These are phyloP conservation scores for Drosophila sp. DNA, from an alignment of 1,140 invertebrate genomes.

Conservation along the genomic window DNA sequence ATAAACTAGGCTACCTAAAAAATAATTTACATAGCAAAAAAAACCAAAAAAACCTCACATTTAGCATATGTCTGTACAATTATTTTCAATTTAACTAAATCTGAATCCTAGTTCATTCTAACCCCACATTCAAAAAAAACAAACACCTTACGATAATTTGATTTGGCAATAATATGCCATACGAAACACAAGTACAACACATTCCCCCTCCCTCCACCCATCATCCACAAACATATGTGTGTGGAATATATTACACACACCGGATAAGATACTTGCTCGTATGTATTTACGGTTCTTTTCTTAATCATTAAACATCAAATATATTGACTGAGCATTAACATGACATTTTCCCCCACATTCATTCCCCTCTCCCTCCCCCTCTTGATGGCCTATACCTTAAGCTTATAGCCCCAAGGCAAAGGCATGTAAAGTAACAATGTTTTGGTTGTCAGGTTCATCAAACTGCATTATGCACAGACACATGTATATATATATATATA, in stretches of 20 bases:
- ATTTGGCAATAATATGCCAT: too few relatives aligned
- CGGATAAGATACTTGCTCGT: not conserved
- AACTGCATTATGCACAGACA: constrained; percentile 20
- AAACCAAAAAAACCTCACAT: constrained; percentile 6
- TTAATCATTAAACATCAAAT: constrained; percentile 66
- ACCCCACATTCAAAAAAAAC: too few relatives aligned
- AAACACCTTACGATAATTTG: too few relatives aligned
- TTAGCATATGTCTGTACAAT: not conserved
- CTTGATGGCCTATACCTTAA: too few relatives aligned
- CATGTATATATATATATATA: not conserved
- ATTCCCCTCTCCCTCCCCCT: not conserved
- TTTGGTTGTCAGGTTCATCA: constrained; percentile 11
- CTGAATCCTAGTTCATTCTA: too few relatives aligned
- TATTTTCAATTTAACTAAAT: too few relatives aligned
- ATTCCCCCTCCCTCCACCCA: too few relatives aligned
- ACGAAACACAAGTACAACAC: too few relatives aligned
- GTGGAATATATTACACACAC: not conserved
- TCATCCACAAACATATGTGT: not conserved
- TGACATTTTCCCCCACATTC: not conserved
- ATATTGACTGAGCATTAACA: constrained; percentile 37
- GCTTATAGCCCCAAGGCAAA: not conserved
- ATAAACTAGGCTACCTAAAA: constrained; percentile 36
- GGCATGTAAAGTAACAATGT: constrained; percentile 18
- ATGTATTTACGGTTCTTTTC: constrained; percentile 43
- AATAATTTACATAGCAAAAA: constrained; percentile 3